A percentile compares a stretch with the other conserved stretches of the same genome.
Evolutionary conservation across 2,888 invertebrate genomes (phyloP).

Genomic region (Pseudococcus viburni): DNA sequence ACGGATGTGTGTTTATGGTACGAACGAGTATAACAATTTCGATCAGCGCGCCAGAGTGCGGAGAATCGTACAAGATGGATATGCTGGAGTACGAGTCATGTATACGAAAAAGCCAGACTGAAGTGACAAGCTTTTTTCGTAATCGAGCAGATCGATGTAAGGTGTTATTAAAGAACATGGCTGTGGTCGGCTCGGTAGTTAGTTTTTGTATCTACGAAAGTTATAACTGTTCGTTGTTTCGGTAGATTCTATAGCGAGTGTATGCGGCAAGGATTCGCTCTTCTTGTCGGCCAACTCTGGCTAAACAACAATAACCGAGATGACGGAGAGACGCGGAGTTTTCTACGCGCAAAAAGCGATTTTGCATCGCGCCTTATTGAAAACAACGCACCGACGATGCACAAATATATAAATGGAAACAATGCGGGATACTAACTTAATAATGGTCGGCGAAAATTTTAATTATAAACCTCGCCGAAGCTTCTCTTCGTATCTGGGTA

Average conservation of each 20-base stretch:
- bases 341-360: neutral
- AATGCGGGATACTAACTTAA: slow-evolving; percentile 49
- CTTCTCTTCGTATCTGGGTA: neutral
- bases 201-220: slow-evolving; percentile 33
- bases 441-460: slow-evolving; percentile 47
- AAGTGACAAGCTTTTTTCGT: slow-evolving; percentile 42
- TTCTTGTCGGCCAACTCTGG: neutral
- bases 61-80: too few species aligned
- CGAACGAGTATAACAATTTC: too few species aligned
- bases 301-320: neutral
- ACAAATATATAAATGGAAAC: slow-evolving; percentile 24
- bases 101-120: slow-evolving; percentile 22
- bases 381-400: slow-evolving; percentile 1
- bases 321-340: neutral
- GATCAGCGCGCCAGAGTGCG: too few species aligned
- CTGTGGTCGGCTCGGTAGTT: slow-evolving; percentile 20
- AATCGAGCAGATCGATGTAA: slow-evolving; percentile 42
- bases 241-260: slow-evolving; percentile 29
- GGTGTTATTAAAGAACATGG: slow-evolving; percentile 46
- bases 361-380: slow-evolving; percentile 19
- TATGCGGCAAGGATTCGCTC: neutral
- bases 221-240: slow-evolving; percentile 40
- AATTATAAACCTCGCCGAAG: slow-evolving; percentile 11
- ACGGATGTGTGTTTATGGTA: too few species aligned
- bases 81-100: too few species aligned